Base-by-base conservation (phyloP, 53 echinoderm and acorn worm genomes). In the Holothuria leucospilota region DNA sequence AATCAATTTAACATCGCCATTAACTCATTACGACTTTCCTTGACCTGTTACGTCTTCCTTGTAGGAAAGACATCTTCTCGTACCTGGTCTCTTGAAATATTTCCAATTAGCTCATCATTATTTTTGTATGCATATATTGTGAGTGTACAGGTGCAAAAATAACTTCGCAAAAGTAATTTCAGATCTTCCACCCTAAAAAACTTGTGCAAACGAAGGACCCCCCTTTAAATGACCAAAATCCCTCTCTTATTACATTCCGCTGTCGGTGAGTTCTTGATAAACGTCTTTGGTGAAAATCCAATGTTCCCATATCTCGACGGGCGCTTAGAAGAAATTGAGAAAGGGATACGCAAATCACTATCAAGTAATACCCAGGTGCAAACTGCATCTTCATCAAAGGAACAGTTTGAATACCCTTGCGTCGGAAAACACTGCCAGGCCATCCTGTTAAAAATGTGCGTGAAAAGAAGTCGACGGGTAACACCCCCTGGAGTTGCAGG, bases 141-240 rank as follows among this genome's bases (percentile, higher is more conserved):
- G 9, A 52, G 13, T 52, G 52, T 52, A 52, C 52, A 52, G 13
- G 52, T 52, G 52, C 52, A 52, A 52, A 10, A 52, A 52, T 52
- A 13, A 52, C 52, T 52, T 52, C 9, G 52, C 52, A n/a, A 52
- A 52, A 52, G 52, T 52, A 52, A 52, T 13, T 52, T 52, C 13
- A 52, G 4, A 13, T 52, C 52, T 13, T 52, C 52, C 52, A 52
- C 52, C 52, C 52, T 4, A 52, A 52, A 52, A 52, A 52, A 52
- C 52, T n/a, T n/a, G n/a, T 52, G 52, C 52, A 52, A 10, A 13
- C 52, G 52, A 52, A 52, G 29, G 40, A 71, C 71, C 8, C 13
- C 71, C 71, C 71, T 71, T 71, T 16, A 71, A 71, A 34, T 71
- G 71, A 29, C 71, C 71, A 71, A 71, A 71, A 21, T 39, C 71